Evolutionary conservation across 1,140 invertebrate species (phyloP), one percentile per base, ranked within the genome.

Genomic region (Macrobrachium rosenbergii): DNA sequence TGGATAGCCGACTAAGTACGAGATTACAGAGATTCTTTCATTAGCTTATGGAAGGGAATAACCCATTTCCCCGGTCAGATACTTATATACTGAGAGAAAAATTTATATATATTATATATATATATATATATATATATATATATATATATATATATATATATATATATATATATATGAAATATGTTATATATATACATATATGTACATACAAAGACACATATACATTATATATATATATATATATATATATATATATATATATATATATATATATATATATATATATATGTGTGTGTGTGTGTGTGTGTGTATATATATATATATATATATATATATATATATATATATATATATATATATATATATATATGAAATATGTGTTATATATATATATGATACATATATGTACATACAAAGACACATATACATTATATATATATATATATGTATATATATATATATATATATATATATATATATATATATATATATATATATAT

Each of bases 381-480:
- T n/a, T n/a, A n/a, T n/a, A n/a, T n/a, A n/a, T n/a, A n/a, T n/a
- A n/a, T n/a, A n/a, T n/a, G n/a, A n/a, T n/a, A n/a, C n/a, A n/a
- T n/a, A n/a, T n/a, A n/a, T n/a, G n/a, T n/a, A n/a, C n/a, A n/a
- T n/a, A n/a, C n/a, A n/a, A n/a, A n/a, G n/a, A n/a, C n/a, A n/a
- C n/a, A n/a, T n/a, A 59, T 69, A 72, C 21, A n/a, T 58, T 52
- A 73, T 45, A 73, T 73, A 73, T 59, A 83, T 83, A 75, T 58
- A 75, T 73, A 83, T 73, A 83, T 83, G 59, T 73, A 73, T 83
- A 83, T 59, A 83, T 83, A 75, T 75, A 75, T 83, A 83, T 75
- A 83, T 83, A 83, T 75, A 75, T 83, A 83, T 73, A 82, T 82
- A 82, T 75, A 73, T 83, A 73, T 75, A 83, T 83, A 83, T 75